Evolutionary conservation across 2,113 vertebrate species (phyloP).

Genomic region (Pachyramphus minor): DNA sequence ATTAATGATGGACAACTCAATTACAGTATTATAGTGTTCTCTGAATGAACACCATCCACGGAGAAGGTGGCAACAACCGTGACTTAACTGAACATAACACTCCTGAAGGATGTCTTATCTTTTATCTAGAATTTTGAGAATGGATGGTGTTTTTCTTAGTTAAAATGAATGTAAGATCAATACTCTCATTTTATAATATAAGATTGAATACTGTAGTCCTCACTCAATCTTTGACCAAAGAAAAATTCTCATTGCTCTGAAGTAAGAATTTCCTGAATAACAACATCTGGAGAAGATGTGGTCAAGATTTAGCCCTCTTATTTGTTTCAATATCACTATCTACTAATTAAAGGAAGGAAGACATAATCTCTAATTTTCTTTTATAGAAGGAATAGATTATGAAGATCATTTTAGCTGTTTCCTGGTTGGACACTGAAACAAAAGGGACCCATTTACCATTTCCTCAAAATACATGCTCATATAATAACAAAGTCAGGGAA

Average conservation of each 20-base stretch:
- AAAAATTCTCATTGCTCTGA: neutral
- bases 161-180: neutral
- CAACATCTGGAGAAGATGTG: constrained; percentile 3
- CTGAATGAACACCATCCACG: neutral
- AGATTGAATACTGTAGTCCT: neutral
- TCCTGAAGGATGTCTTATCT: neutral
- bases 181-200: neutral
- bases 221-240: neutral
- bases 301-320: neutral
- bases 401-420: neutral
- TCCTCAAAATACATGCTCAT: neutral
- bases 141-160: neutral
- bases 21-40: neutral
- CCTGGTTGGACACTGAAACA: neutral
- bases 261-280: constrained; percentile 29
- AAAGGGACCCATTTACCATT: neutral
- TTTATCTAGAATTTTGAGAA: neutral
- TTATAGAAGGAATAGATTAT: neutral
- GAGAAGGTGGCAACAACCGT: neutral
- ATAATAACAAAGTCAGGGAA: neutral
- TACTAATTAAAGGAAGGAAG: constrained; percentile 53
- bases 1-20: neutral
- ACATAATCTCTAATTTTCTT: constrained; percentile 33
- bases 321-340: constrained; percentile 19
- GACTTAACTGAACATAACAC: neutral